Evolutionary conservation across 1,140 invertebrate species (phyloP).

Genomic region (Scaptomyza montana): DNA sequence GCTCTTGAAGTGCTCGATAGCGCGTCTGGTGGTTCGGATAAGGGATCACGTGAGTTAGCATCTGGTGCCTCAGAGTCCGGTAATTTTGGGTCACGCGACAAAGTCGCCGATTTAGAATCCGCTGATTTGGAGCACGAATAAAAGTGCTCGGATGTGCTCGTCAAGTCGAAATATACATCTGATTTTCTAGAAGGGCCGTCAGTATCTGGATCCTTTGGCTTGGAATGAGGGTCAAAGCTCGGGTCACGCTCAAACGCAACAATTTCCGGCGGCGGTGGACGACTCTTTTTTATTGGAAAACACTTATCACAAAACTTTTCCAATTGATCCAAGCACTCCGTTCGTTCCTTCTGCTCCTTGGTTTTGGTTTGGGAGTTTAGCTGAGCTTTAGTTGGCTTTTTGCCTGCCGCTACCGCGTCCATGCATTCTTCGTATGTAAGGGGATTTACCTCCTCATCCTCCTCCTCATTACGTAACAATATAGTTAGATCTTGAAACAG

Average conservation of each 20-base stretch:
- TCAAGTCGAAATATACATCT: neutral
- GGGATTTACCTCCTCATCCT: neutral
- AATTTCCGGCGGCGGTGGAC: slow-evolving; percentile 25
- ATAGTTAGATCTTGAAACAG: slow-evolving; percentile 21
- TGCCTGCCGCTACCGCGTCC: slow-evolving; percentile 5
- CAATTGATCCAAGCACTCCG: slow-evolving; percentile 47
- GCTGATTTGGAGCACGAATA: neutral
- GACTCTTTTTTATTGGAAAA: slow-evolving; percentile 23
- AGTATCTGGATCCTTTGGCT: too few relatives aligned
- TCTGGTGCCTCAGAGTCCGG: neutral
- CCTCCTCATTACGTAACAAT: slow-evolving; percentile 3
- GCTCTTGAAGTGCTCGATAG: neutral
- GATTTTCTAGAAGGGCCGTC: neutral
- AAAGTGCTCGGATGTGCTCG: neutral
- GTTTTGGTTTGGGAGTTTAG: neutral
- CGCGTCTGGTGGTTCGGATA: neutral
- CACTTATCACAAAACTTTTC: slow-evolving; percentile 51
- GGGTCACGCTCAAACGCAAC: slow-evolving; percentile 52
- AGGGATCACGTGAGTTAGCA: neutral
- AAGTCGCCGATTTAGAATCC: neutral
- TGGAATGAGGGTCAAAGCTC: slow-evolving; percentile 32
- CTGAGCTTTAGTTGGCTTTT: neutral
- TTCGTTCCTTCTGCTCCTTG: slow-evolving; percentile 6
- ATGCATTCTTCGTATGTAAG: slow-evolving; percentile 7
- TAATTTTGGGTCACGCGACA: neutral